Evolutionary conservation across 30 jellyfish, hydroid and myxozoan species (phyloP).

Genomic region (Chironex yamaguchii): DNA sequence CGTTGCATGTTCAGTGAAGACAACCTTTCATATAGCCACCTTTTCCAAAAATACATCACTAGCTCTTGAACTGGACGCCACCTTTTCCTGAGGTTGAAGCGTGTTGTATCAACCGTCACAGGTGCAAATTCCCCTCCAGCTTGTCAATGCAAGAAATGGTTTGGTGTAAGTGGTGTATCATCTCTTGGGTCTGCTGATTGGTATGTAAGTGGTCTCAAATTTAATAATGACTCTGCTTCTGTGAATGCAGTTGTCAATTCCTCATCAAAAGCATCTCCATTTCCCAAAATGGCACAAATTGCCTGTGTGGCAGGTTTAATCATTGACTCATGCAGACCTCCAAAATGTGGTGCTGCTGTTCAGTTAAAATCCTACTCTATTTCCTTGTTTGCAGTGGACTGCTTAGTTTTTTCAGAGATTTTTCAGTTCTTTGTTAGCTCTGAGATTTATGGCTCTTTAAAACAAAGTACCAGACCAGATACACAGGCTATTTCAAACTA

Average conservation of each 20-base stretch:
- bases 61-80: conserved; percentile 10
- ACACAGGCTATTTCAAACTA: too few species aligned
- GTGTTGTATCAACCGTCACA: conserved; percentile 5
- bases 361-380: conserved; percentile 65
- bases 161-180: conserved; percentile 60
- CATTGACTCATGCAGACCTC: conserved; percentile 54
- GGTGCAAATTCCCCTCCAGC: conserved; percentile 59
- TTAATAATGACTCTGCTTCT: conserved; percentile 56
- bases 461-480: too few species aligned
- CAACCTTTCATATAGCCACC: conserved; percentile 11
- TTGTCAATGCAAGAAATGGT: conserved; percentile 52
- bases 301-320: conserved; percentile 62
- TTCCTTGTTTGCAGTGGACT: conserved; percentile 45
- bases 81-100: conserved; percentile 16
- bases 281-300: conserved; percentile 18
- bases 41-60: conserved; percentile 3
- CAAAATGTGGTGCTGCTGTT: conserved; percentile 63
- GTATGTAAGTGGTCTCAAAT: conserved; percentile 49
- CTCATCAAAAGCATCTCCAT: conserved; percentile 42
- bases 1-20: not conserved
- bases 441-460: too few species aligned
- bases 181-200: conserved; percentile 47
- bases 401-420: conserved; percentile 10
- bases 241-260: conserved; percentile 45
- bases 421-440: conserved; percentile 49